Evolutionary conservation across 2,888 invertebrate species (phyloP).

Genomic region (Diogma glabrata): DNA sequence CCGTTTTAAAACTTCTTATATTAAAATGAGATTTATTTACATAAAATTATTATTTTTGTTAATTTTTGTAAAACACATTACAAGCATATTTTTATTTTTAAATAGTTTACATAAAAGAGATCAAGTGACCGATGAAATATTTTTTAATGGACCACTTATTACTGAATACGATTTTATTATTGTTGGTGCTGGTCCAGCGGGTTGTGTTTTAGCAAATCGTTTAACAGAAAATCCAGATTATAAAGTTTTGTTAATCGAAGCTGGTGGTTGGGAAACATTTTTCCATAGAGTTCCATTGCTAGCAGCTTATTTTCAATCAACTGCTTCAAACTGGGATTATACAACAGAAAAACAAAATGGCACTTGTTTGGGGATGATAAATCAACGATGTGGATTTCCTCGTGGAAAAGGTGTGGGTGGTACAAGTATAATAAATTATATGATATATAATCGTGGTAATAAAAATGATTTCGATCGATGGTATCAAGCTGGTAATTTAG

Average conservation of each 20-base stretch:
- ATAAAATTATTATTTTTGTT: too few relatives aligned
- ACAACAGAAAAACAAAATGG: conserved; percentile 50
- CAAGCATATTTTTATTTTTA: too few relatives aligned
- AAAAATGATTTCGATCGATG: conserved; percentile 58
- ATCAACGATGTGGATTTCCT: conserved; percentile 37
- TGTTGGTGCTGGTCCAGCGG: conserved; percentile 77
- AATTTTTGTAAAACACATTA: too few relatives aligned
- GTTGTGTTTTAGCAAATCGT: conserved; percentile 39
- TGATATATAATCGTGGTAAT: conserved; percentile 66
- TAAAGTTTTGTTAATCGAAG: conserved; percentile 41
- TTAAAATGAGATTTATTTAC: too few relatives aligned
- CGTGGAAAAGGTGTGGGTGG: conserved; percentile 49
- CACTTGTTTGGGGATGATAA: conserved; percentile 42
- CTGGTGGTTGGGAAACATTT: conserved; percentile 37
- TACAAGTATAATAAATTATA: conserved; percentile 48
- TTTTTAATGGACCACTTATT: conserved; percentile 5
- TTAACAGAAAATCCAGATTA: conserved; percentile 35
- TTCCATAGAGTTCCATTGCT: conserved; percentile 29
- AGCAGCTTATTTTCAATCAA: conserved; percentile 29
- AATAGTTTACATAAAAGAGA: too few relatives aligned
- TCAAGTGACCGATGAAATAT: too few relatives aligned
- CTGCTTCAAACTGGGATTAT: conserved; percentile 59
- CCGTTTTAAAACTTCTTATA: too few relatives aligned
- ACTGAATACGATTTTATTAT: conserved; percentile 71
- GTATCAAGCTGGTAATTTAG: conserved; percentile 54